Conservation (phyloP, 2,888 invertebrate species). For the Leucania comma region DNA sequence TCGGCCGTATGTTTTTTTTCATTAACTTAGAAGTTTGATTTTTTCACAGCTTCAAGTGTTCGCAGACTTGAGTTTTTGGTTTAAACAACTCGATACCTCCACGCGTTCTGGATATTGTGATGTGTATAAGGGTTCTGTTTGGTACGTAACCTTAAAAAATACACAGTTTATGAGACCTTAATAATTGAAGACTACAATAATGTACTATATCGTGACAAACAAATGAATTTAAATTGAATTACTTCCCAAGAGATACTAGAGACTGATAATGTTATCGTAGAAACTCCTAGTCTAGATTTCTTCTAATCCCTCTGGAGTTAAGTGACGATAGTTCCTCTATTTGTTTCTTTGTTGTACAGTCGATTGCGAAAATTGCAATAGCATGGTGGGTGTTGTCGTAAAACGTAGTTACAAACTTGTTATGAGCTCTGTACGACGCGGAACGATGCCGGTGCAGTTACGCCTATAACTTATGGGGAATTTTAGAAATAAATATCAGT, state of each 20-base stretch:
- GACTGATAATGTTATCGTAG: not conserved
- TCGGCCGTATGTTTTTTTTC: no score
- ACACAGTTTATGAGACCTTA: no score
- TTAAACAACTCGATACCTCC: no score
- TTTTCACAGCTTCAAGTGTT: no score
- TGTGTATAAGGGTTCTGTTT: no score
- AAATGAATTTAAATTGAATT: conserved; percentile 1
- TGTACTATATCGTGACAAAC: no score
- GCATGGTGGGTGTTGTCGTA: conserved; percentile 53
- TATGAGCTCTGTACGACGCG: conserved; percentile 29
- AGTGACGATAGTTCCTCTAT: conserved; percentile 45
- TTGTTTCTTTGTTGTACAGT: conserved; percentile 57
- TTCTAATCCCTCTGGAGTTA: conserved; percentile 42
- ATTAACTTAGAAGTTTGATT: no score
- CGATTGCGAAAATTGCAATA: conserved; percentile 62
- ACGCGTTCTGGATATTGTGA: no score
- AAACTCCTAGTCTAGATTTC: conserved; percentile 12
- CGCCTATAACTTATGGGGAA: conserved; percentile 25
- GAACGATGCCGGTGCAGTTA: conserved; percentile 25
- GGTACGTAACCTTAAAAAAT: no score
- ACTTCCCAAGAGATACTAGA: not conserved
- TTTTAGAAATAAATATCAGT: conserved; percentile 38
- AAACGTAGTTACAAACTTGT: conserved; percentile 67
- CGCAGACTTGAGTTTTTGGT: no score
- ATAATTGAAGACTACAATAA: no score